Percentiles rank a stretch among this genome's conserved stretches.
phyloP scores from a whole-genome alignment of 2,888 invertebrate species.

The Spilosoma lubricipeda region DNA sequence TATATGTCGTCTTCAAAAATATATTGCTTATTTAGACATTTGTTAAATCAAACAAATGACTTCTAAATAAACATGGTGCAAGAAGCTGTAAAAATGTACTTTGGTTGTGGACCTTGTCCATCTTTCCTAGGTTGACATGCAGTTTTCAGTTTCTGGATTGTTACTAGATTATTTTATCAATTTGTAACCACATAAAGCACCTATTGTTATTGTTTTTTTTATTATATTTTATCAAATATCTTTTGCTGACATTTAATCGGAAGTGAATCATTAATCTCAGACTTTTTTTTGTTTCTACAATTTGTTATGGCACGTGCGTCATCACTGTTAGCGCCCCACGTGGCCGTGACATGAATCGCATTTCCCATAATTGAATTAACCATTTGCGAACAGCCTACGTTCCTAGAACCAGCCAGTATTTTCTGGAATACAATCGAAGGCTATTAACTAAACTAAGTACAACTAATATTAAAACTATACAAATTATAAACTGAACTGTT shows the following conservation, averaged over 20 bases:
- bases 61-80: not conserved
- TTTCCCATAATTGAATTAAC: constrained; percentile 10
- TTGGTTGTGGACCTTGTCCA: not conserved
- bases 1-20: no score
- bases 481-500: not conserved
- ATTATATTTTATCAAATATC: not conserved
- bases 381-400: constrained; percentile 3
- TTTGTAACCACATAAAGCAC: no score
- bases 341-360: not conserved
- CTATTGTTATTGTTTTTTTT: not conserved
- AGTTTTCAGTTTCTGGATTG: not conserved
- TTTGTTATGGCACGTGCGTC: no score
- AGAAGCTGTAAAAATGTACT: not conserved
- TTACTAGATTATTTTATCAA: not conserved
- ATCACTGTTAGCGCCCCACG: not conserved
- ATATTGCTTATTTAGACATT: no score
- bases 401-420: constrained; percentile 7
- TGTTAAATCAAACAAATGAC: not conserved
- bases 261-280: not conserved
- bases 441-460: not conserved
- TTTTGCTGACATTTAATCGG: not conserved
- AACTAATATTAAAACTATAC: not conserved
- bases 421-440: not conserved
- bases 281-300: not conserved
- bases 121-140: not conserved